Evolutionary conservation across 2,113 vertebrate species (phyloP).

Genomic region (Athene cunicularia): DNA sequence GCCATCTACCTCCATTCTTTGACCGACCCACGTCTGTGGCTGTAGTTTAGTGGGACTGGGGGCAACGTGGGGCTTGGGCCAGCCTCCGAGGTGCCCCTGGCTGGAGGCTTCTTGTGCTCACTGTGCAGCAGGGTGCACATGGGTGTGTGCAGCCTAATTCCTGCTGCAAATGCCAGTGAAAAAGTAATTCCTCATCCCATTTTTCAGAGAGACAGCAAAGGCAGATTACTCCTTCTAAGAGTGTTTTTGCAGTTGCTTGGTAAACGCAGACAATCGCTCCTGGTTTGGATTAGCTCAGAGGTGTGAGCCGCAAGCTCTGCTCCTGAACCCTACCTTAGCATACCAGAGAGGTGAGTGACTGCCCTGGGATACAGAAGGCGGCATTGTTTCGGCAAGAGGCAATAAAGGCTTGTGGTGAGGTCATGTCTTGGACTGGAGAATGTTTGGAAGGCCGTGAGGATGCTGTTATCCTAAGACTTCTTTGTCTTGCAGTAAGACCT

Average conservation of each 20-base stretch:
- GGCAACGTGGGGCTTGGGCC: neutral
- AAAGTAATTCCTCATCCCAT: neutral
- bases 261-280: neutral
- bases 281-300: neutral
- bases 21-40: neutral
- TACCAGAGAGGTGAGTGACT: neutral
- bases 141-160: neutral
- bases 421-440: conserved; percentile 2
- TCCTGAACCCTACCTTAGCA: neutral
- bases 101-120: neutral
- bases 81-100: neutral
- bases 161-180: neutral
- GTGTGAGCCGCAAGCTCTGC: neutral
- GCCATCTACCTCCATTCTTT: neutral
- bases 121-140: neutral
- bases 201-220: neutral
- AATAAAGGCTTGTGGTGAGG: neutral
- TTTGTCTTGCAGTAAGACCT: neutral
- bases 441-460: neutral
- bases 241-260: neutral
- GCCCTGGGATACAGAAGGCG: neutral
- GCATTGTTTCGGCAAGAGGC: neutral
- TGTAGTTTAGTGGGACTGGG: neutral
- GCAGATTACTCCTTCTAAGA: neutral
- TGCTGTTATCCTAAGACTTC: neutral